Evolutionary conservation across 2,888 invertebrate genomes (phyloP).

Genomic region (Terebella lapidaria): DNA sequence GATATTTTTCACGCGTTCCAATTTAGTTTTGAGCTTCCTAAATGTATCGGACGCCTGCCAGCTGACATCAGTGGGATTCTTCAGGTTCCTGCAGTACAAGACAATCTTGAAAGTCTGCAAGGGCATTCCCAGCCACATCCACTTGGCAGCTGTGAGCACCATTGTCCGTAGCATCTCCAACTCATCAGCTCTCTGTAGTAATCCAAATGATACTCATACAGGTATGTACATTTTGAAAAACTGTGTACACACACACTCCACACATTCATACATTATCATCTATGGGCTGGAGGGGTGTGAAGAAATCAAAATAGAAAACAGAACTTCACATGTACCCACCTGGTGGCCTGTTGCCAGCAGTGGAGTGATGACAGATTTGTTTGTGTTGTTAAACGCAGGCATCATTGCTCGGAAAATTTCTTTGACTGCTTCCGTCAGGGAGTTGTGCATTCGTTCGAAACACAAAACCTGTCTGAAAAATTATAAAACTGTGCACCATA

Average conservation of each 20-base stretch:
- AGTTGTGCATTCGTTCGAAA: constrained; percentile 21
- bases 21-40: neutral
- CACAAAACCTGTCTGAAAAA: constrained; percentile 29
- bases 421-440: constrained; percentile 24
- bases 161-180: constrained; percentile 14
- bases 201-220: neutral
- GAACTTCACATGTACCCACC: constrained; percentile 25
- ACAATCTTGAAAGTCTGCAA: constrained; percentile 21
- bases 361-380: constrained; percentile 45
- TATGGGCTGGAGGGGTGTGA: neutral
- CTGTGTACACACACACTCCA: neutral
- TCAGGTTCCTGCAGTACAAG: constrained; percentile 11
- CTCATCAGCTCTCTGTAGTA: constrained; percentile 9
- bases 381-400: constrained; percentile 42
- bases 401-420: constrained; percentile 45
- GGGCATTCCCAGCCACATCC: constrained; percentile 20
- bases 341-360: constrained; percentile 44
- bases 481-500: neutral
- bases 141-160: constrained; percentile 15
- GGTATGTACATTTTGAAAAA: neutral
- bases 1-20: neutral
- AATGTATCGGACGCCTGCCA: neutral
- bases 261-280: too few species aligned
- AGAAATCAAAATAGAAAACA: neutral
- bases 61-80: neutral